Evolutionary conservation across 1,140 invertebrate species (phyloP).

Genomic region (Orius insidiosus): DNA sequence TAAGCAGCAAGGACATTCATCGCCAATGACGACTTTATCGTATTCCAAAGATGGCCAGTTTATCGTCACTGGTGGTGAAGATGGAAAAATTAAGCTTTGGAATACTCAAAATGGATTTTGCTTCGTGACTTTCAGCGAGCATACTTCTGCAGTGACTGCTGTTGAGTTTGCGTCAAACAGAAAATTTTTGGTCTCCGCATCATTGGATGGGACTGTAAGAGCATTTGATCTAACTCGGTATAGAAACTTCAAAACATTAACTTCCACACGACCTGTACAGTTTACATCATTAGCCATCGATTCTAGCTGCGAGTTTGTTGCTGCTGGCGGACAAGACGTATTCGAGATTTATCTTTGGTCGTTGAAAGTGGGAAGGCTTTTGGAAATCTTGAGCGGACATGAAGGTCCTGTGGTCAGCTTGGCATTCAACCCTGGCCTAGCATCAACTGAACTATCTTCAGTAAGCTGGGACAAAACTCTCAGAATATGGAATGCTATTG

Average conservation of each 20-base stretch:
- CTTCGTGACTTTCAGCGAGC: conserved; percentile 86
- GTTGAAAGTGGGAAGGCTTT: conserved; percentile 69
- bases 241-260: conserved; percentile 91
- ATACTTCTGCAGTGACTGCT: conserved; percentile 60
- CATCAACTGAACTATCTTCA: conserved; percentile 61
- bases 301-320: conserved; percentile 73
- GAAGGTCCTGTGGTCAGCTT: conserved; percentile 75
- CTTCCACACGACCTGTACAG: conserved; percentile 74
- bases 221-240: conserved; percentile 89
- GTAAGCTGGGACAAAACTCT: conserved; percentile 90
- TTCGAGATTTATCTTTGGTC: conserved; percentile 96
- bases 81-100: conserved; percentile 94
- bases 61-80: conserved; percentile 82
- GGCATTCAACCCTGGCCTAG: conserved; percentile 55
- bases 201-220: conserved; percentile 85
- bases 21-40: conserved; percentile 68
- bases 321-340: conserved; percentile 79
- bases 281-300: conserved; percentile 86
- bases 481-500: conserved; percentile 78
- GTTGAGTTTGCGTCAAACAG: conserved; percentile 77
- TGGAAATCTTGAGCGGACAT: conserved; percentile 84
- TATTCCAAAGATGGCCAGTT: conserved; percentile 85
- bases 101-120: conserved; percentile 79
- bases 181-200: conserved; percentile 79
- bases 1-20: conserved; percentile 90